Base-by-base conservation (phyloP, 2,113 vertebrate genomes). In the Lipophrys pholis region DNA sequence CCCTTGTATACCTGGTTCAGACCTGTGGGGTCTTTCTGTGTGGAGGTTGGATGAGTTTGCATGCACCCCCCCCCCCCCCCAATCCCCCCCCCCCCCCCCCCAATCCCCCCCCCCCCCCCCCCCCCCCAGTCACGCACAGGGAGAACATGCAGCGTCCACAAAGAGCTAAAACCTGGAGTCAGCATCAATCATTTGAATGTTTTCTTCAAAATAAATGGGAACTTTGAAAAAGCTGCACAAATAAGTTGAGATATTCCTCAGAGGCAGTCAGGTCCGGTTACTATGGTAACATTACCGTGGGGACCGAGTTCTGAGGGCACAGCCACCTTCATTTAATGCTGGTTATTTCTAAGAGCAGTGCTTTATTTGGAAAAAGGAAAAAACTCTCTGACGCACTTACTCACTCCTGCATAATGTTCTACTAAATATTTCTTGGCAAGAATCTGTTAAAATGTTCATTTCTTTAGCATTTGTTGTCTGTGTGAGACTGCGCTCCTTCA, bases 271-370 rank as follows among this genome's bases (percentile, higher is more conserved):
- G 17, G 14, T 17, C 59, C 48, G 69, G 76, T 85, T 87, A 53
- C 82, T 67, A 78, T 85, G 83, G 86, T n/a, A 60, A 83, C 71
- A 5, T 45, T 66, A 64, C 61, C 48, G 35, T 30, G 53, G 51
- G 46, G 40, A 7, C 51, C 51, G 11, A 53, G 15, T 30, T 43
- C 36, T 48, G 45, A 73, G 60, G 49, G 46, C 51, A 57, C 11
- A 8, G 17, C 0, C 15, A 79, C 68, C 76, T 71, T 57, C 68
- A 56, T 52, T 43, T 67, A 11, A 15, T 49, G 11, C 63, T 56
- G 64, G 48, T 42, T 46, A 1, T 39, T 8, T 41, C 56, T 36
- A 65, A 78, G 72, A 60, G 16, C 14, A 12, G 3, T 0, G 9
- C 48, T 71, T 60, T 69, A 66, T 52, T 72, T 54, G 9, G n/a